A percentile compares a stretch with the other conserved stretches of the same genome.
Evolutionary conservation across 2,888 invertebrate species (phyloP).

Genomic region (Tachystola acroxantha): DNA sequence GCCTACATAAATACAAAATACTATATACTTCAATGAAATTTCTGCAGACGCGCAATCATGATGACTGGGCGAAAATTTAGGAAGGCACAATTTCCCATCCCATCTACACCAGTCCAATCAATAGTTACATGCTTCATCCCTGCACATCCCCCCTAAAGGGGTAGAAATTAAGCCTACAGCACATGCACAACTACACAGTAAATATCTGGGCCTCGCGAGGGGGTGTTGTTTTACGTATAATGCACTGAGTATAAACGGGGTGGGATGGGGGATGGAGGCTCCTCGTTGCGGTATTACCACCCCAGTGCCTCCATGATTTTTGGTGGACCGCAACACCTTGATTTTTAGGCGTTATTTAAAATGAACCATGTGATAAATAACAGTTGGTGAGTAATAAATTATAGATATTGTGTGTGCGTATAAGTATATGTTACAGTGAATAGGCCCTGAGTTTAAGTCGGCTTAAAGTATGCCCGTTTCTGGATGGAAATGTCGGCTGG

Average conservation of each 20-base stretch:
- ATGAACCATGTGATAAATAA: constrained; percentile 22
- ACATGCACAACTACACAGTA: constrained; percentile 65
- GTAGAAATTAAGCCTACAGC: constrained; percentile 48
- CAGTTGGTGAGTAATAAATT: constrained; percentile 8
- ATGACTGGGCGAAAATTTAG: constrained; percentile 3
- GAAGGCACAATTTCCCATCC: constrained; percentile 2
- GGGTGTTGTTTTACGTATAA: constrained; percentile 57
- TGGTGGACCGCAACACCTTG: constrained; percentile 49
- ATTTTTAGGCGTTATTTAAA: constrained; percentile 52
- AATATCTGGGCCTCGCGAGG: constrained; percentile 43
- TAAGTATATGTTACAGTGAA: too few relatives aligned
- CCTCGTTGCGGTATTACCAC: constrained; percentile 20
- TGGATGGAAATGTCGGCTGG: too few relatives aligned
- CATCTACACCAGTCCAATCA: constrained; percentile 28
- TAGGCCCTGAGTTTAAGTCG: too few relatives aligned
- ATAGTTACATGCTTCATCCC: constrained; percentile 32
- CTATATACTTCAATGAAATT: not conserved
- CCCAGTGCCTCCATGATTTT: constrained; percentile 24
- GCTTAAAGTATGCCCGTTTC: too few relatives aligned
- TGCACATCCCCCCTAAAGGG: constrained; percentile 39
- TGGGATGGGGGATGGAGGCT: constrained; percentile 21
- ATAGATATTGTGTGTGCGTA: constrained; percentile 1
- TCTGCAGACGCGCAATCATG: constrained; percentile 3
- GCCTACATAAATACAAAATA: too few relatives aligned
- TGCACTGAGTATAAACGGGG: constrained; percentile 62